Evolutionary conservation across 2,797 vertebrate genomes (phyloP).

Genomic region (Enoplosus armatus): DNA sequence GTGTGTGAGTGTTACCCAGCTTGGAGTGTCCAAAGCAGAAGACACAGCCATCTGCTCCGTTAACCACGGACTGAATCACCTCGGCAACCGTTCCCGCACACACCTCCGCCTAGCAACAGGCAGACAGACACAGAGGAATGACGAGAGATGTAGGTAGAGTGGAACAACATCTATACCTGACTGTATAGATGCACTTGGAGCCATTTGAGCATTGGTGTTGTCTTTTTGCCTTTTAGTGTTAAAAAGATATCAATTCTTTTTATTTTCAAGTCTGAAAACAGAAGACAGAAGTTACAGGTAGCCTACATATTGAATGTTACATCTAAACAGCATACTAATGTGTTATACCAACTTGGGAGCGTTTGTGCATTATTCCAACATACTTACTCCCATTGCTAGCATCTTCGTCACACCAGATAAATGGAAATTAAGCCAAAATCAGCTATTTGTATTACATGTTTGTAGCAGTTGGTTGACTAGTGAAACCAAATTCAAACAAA

Average conservation of each 20-base stretch:
- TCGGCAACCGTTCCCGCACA: conserved; percentile 97
- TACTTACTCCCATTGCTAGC: background rate
- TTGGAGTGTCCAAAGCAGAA: conserved; percentile 99
- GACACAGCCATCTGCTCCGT: conserved; percentile 97
- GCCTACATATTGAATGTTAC: background rate
- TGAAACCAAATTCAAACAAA: conserved; percentile 4
- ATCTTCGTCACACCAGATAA: conserved; percentile 7
- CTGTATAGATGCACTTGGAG: background rate
- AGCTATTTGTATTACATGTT: background rate
- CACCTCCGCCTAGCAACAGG: conserved; percentile 91
- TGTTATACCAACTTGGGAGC: background rate
- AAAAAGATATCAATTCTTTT: background rate
- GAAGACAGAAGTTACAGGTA: background rate
- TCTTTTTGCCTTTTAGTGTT: background rate
- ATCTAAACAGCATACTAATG: no score
- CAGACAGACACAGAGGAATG: conserved; percentile 26
- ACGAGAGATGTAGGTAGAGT: conserved; percentile 9
- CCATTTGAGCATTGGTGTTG: background rate
- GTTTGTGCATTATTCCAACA: background rate
- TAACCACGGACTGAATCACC: conserved; percentile 99
- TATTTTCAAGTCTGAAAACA: background rate
- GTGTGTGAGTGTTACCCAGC: conserved; percentile 86
- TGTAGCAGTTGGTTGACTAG: background rate
- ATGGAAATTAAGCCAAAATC: background rate
- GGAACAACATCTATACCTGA: background rate